These are phyloP conservation scores for Plumapathes pennacea DNA, from an alignment of 92 coral and sea anemone genomes.

Conservation along the genomic window DNA sequence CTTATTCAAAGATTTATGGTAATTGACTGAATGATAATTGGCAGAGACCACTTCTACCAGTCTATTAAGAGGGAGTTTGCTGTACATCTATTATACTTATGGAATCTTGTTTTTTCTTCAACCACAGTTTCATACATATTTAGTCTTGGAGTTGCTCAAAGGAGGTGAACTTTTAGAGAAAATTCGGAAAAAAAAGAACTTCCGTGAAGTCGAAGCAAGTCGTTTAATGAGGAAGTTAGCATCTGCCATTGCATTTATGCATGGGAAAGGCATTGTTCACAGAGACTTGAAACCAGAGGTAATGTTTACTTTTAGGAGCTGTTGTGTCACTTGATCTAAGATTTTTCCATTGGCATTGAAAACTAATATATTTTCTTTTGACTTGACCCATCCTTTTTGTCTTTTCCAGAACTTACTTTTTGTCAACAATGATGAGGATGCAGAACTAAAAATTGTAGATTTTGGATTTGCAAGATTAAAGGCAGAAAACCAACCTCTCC, in stretches of 20 bases:
- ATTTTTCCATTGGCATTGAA: too few species aligned
- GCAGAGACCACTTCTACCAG: too few species aligned
- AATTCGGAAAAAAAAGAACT: conserved; percentile 90
- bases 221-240: conserved; percentile 77
- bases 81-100: too few species aligned
- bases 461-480: conserved; percentile 98
- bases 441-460: conserved; percentile 92
- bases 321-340: too few species aligned
- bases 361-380: too few species aligned
- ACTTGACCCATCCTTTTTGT: not conserved
- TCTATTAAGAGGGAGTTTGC: too few species aligned
- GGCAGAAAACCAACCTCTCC: conserved; percentile 88
- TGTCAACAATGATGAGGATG: conserved; percentile 81
- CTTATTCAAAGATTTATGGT: too few species aligned
- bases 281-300: conserved; percentile 99
- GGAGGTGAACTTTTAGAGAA: conserved; percentile 95
- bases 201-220: conserved; percentile 95
- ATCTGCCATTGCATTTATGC: conserved; percentile 93
- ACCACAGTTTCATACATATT: conserved; percentile 82
- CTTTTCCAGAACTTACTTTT: conserved; percentile 86
- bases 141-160: conserved; percentile 88
- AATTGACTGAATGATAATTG: too few species aligned
- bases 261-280: conserved; percentile 93
- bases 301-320: not conserved
- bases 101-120: not conserved